A percentile compares a stretch with the other conserved stretches of the same genome.
phyloP scores from a whole-genome alignment of 2,888 invertebrate genomes.

The Drosophila rubida region DNA sequence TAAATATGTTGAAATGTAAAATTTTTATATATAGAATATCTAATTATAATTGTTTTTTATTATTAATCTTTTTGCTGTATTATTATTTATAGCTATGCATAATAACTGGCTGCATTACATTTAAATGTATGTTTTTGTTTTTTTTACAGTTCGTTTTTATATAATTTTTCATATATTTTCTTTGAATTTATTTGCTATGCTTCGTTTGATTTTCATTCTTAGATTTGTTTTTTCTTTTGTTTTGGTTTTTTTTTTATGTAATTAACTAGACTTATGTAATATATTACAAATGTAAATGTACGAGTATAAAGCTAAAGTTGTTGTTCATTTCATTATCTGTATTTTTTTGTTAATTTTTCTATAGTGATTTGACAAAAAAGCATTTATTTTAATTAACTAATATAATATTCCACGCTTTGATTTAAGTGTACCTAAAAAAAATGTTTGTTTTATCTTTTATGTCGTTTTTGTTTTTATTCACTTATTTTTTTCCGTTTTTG shows the following conservation, averaged over 20 bases:
- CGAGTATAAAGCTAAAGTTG: slow-evolving; percentile 80
- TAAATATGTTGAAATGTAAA: slow-evolving; percentile 47
- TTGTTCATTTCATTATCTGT: slow-evolving; percentile 60
- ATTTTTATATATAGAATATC: slow-evolving; percentile 57
- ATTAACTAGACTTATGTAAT: slow-evolving; percentile 79
- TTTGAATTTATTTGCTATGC: slow-evolving; percentile 76
- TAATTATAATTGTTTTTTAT: slow-evolving; percentile 59
- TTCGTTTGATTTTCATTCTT: slow-evolving; percentile 75
- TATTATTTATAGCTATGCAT: slow-evolving; percentile 64
- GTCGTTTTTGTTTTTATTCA: slow-evolving; percentile 13
- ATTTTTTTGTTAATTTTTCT: slow-evolving; percentile 32
- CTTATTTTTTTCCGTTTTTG: slow-evolving; percentile 27
- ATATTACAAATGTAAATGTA: slow-evolving; percentile 78
- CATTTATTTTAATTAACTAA: slow-evolving; percentile 75
- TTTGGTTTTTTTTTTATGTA: slow-evolving; percentile 56
- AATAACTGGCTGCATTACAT: slow-evolving; percentile 74
- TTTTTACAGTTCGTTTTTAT: slow-evolving; percentile 64
- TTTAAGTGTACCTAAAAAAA: slow-evolving; percentile 77
- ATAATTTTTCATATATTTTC: slow-evolving; percentile 45
- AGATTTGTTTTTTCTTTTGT: slow-evolving; percentile 43
- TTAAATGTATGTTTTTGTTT: slow-evolving; percentile 71
- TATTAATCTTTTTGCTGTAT: slow-evolving; percentile 19
- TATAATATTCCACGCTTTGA: slow-evolving; percentile 76
- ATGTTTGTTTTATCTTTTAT: slow-evolving; percentile 36
- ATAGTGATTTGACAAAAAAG: slow-evolving; percentile 84